Percentiles rank a stretch among this genome's conserved stretches.
phyloP scores from a whole-genome alignment of 2,113 vertebrate genomes.

The Leucosticte australis region DNA sequence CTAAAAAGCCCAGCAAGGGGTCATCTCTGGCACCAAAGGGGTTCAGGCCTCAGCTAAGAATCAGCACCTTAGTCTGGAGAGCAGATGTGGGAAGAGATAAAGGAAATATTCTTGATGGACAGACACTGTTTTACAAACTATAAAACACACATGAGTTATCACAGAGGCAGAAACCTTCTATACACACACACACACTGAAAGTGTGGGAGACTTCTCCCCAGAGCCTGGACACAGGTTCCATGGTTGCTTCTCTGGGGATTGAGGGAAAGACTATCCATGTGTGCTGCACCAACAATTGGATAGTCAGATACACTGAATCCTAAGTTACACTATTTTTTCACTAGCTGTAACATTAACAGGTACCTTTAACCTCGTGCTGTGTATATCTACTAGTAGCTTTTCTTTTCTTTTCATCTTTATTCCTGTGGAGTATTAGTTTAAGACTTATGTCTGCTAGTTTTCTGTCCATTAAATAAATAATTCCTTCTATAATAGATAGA shows the following conservation, averaged over 20 bases:
- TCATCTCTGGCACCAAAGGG: background rate
- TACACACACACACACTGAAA: too few relatives aligned
- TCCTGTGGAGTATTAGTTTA: background rate
- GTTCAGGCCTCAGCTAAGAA: background rate
- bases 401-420: background rate
- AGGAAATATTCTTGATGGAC: background rate
- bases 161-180: background rate
- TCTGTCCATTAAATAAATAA: background rate
- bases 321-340: background rate
- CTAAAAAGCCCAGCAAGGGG: background rate
- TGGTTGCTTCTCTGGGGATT: background rate
- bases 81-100: background rate
- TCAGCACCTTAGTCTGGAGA: background rate
- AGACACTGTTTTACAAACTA: background rate
- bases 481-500: rapidly evolving
- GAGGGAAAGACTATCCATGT: background rate
- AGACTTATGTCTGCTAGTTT: background rate
- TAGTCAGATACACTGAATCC: background rate
- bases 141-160: too few relatives aligned
- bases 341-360: background rate
- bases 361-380: background rate
- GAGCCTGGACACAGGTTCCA: rapidly evolving
- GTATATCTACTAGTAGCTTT: background rate
- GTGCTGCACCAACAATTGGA: too few relatives aligned
- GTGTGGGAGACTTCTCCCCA: background rate